Conservation (phyloP, 35 echinoderm and acorn worm species). For the Ophioderma brevispina region DNA sequence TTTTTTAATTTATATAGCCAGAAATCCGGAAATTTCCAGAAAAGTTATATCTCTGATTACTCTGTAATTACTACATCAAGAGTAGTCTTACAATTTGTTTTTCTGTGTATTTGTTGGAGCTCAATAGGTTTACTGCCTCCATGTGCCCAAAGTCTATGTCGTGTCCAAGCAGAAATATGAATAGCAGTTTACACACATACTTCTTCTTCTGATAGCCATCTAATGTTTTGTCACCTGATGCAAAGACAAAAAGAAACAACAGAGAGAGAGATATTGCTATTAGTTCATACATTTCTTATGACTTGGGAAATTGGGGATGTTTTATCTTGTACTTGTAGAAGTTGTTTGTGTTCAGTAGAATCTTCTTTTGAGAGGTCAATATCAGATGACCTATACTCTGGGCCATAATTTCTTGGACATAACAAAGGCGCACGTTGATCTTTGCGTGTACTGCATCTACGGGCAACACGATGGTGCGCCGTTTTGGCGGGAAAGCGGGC, state of each 20-base stretch:
- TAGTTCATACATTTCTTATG: no score
- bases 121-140: constrained; percentile 97
- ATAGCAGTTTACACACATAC: constrained; percentile 97
- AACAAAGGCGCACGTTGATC: no score
- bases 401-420: no score
- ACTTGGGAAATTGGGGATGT: no score
- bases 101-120: constrained; percentile 98
- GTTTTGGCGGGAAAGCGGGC: no score
- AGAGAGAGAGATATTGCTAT: neutral
- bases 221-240: constrained; percentile 90
- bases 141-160: constrained; percentile 99
- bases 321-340: no score
- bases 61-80: neutral
- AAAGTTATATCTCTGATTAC: no score
- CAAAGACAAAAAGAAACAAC: neutral
- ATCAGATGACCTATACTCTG: no score
- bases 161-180: constrained; percentile 96
- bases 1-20: neutral
- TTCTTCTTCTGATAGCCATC: constrained; percentile 99
- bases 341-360: no score
- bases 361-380: no score
- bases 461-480: no score
- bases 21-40: neutral
- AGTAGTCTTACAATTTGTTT: constrained; percentile 99
- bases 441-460: no score